phyloP scores from a whole-genome alignment of 2,113 vertebrate genomes.

The Osmerus mordax region DNA sequence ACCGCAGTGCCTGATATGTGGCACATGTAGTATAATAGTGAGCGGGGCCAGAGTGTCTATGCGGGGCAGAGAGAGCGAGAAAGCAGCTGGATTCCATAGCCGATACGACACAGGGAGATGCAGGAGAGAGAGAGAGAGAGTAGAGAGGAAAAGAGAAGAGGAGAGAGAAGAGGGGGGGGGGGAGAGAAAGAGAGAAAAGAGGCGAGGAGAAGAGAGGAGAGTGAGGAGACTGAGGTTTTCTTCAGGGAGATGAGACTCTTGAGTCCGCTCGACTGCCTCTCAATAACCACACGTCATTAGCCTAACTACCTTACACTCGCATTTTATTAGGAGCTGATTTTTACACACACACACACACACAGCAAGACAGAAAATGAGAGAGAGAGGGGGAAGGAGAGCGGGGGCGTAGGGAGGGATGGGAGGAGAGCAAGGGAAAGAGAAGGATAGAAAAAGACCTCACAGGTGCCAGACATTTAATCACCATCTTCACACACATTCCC shows the following conservation, averaged over 20 bases:
- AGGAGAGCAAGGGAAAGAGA: slow-evolving; percentile 1
- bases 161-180: neutral
- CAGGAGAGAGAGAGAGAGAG: slow-evolving; percentile 21
- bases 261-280: slow-evolving; percentile 29
- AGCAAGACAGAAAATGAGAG: neutral
- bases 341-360: slow-evolving; percentile 12
- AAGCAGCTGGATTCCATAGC: slow-evolving; percentile 5
- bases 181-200: neutral
- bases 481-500: slow-evolving; percentile 54
- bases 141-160: slow-evolving; percentile 23
- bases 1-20: neutral
- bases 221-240: neutral
- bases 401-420: slow-evolving; percentile 2
- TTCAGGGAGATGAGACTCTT: slow-evolving; percentile 26
- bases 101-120: slow-evolving; percentile 31
- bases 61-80: neutral
- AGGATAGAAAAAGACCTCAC: slow-evolving; percentile 16
- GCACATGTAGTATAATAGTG: neutral
- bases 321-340: slow-evolving; percentile 39
- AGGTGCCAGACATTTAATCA: slow-evolving; percentile 53
- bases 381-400: neutral
- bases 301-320: slow-evolving; percentile 50
- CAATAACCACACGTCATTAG: slow-evolving; percentile 41
- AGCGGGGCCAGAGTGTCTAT: neutral
- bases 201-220: slow-evolving; percentile 1